Base-by-base conservation (phyloP, 2,888 invertebrate genomes). In the Drosophila kuntzei region DNA sequence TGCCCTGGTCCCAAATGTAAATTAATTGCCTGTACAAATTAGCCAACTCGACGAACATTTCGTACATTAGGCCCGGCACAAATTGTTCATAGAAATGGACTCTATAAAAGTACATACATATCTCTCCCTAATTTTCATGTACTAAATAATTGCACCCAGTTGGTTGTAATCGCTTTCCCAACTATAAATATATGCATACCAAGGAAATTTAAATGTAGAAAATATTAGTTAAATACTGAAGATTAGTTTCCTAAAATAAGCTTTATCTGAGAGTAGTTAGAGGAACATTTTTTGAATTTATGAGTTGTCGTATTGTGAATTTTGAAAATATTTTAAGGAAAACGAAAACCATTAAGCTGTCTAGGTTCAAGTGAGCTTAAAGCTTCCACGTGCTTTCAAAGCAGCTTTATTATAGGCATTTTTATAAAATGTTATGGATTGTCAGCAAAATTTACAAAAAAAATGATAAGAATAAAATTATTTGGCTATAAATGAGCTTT, bases 1-100 rank as follows among this genome's bases (percentile, higher is more conserved):
- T 27, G 47, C 29, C 39, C 49, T 29, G 59, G 44, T 37, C 59
- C 44, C 60, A 72, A 85, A 85, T 81, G 82, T 84, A 87, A 83
- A 83, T 87, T 83, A 83, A 83, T 83, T 83, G 82, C 82, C 81
- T 73, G 87, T 79, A 70, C 82, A 87, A 83, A 83, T 83, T 83
- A 83, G 82, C 74, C 87, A 70, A 66, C 64, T 69, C 69, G 62
- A 58, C 59, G 76, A 60, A 67, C 76, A 76, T 70, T 70, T 77
- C 37, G 79, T 71, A 67, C 73, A 80, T 74, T 68, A 70, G 72
- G 63, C 63, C 58, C 50, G 47, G 65, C 54, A 69, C 55, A 64
- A 73, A 72, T 57, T 58, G 69, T 39, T 49, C 55, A 46, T 32
- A 50, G n/a, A 55, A 75, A 63, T 50, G 27, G 50, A 22, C 59